These are phyloP conservation scores for Ceyx margarethae DNA, from an alignment of 2,113 vertebrate species.

Conservation along the genomic window DNA sequence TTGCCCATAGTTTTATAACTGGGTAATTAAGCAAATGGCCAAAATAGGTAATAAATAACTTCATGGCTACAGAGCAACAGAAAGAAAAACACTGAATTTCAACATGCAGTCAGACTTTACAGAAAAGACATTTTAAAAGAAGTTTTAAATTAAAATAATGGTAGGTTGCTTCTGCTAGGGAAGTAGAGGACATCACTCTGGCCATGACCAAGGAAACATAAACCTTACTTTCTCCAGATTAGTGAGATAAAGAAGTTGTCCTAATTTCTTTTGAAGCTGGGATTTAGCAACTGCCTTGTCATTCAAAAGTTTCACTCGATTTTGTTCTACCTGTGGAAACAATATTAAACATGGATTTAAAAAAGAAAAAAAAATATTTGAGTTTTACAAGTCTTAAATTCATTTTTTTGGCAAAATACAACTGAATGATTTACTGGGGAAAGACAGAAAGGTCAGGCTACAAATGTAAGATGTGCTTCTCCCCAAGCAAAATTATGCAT, in stretches of 20 bases:
- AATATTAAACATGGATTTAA: neutral
- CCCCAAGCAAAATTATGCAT: neutral
- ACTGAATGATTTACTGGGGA: neutral
- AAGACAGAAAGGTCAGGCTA: neutral
- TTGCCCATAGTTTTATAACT: neutral
- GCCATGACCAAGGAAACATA: neutral
- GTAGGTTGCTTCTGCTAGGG: neutral
- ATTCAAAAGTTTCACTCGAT: constrained; percentile 91
- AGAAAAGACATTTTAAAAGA: neutral
- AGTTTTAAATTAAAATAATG: neutral
- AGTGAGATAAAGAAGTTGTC: constrained; percentile 93
- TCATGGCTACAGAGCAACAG: neutral
- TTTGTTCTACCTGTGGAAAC: constrained; percentile 89
- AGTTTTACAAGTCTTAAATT: neutral
- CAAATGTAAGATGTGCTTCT: neutral
- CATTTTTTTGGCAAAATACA: neutral
- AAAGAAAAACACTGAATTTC: neutral
- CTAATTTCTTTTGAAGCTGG: constrained; percentile 96
- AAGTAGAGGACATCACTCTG: neutral
- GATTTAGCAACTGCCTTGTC: constrained; percentile 94
- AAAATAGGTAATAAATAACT: neutral
- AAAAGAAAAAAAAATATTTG: neutral
- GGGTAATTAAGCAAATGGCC: neutral
- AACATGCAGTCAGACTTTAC: neutral
- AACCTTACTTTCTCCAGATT: constrained; percentile 92